Evolutionary conservation across 2,888 invertebrate species (phyloP), one percentile per base, ranked within the genome.

Genomic region (Willowsia nigromaculata): DNA sequence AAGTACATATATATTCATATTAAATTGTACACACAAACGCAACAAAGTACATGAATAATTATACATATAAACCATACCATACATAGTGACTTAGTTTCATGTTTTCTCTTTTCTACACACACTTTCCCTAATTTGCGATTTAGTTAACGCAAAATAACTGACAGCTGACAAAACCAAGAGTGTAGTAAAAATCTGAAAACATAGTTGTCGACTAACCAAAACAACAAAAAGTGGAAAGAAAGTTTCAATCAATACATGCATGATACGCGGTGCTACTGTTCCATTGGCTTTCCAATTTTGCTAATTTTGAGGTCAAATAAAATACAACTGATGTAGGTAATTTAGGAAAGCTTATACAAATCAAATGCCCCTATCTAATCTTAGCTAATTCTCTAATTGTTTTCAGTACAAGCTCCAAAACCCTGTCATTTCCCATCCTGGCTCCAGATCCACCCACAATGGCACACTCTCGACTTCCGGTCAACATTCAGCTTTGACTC

Each of bases 401-500:
- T 81, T 74, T 18, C 71, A 88, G 90, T 83, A 1, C 88, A 80
- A 85, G 85, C 88, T 71, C 74, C 88, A 27, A 96, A 95, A 94
- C 96, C 96, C 94, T 98, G 98, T 94, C 96, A 97, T 94, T 98
- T 97, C 94, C 98, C 98, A 1, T 95, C 95, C 25, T 98, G 98
- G 98, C 95, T 98, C 94, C 97, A 97, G 92, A 96, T 96, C 93
- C 96, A 96, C 88, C 95, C 96, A 93, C 97, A 97, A 93, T 98
- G 98, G 98, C 97, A 98, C 94, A 97, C 97, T 71, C 95, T 98
- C 93, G 97, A 98, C 95, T 96, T 97, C 94, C 96, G 96, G 93
- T 96, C 96, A 93, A 96, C 97, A 93, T 98, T 97, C 95, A 96
- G 96, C 93, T 97, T 97, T 94, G 97, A 92, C 81, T 87, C 91